A percentile compares a stretch with the other conserved stretches of the same genome.
These are phyloP conservation scores for Tenodera sinensis DNA, from an alignment of 2,888 invertebrate species.

Conservation along the genomic window DNA sequence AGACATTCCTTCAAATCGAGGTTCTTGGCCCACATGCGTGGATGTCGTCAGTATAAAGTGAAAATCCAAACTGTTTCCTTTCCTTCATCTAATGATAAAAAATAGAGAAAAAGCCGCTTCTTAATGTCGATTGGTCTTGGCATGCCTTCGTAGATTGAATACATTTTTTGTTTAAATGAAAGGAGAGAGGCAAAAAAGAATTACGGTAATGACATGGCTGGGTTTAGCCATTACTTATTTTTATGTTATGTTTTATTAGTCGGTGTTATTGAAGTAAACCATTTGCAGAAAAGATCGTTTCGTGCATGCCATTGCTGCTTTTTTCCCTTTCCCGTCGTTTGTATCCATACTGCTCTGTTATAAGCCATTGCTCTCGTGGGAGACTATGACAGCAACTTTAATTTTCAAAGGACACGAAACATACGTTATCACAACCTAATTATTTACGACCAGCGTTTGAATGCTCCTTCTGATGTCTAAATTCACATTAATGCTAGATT, in stretches of 20 bases:
- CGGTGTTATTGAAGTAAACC: not conserved
- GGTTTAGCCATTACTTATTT: not conserved
- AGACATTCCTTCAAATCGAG: not conserved
- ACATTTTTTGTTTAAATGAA: not conserved
- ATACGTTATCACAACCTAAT: not conserved
- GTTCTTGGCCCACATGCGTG: not conserved
- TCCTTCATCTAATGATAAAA: not conserved
- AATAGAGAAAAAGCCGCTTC: not conserved
- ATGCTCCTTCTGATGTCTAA: too few relatives aligned
- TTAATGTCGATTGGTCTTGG: not conserved
- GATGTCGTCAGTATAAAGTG: not conserved
- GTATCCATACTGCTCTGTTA: not conserved
- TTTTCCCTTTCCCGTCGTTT: not conserved
- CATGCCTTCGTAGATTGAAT: not conserved
- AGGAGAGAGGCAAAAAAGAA: not conserved
- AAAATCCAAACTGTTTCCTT: not conserved
- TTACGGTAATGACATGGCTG: not conserved
- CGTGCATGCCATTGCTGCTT: not conserved
- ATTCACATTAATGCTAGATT: too few relatives aligned
- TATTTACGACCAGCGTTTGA: not conserved
- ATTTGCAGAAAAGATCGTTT: not conserved
- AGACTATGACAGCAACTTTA: not conserved
- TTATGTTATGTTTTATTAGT: not conserved
- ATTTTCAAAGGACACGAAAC: not conserved
- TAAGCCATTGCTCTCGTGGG: not conserved